Conservation (phyloP, 2,797 vertebrate species). For the Myiotriccus ornatus region DNA sequence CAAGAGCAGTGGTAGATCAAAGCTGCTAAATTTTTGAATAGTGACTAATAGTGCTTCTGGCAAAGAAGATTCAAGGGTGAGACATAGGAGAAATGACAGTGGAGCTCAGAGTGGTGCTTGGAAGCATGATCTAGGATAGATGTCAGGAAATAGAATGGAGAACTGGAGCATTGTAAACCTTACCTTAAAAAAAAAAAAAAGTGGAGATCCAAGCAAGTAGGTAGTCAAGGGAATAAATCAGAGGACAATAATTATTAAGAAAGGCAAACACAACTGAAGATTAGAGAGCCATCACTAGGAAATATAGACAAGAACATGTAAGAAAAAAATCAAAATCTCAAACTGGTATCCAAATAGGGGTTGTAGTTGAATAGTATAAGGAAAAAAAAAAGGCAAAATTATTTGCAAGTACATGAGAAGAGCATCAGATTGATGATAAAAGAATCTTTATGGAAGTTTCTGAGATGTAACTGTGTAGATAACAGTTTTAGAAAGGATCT, state of each 20-base stretch:
- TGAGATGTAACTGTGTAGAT: background rate
- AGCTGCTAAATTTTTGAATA: background rate
- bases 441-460: background rate
- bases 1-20: background rate
- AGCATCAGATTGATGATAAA: background rate
- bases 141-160: background rate
- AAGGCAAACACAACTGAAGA: background rate
- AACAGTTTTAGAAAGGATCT: background rate
- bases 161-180: background rate
- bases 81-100: background rate
- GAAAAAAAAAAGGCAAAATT: background rate
- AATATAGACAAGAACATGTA: rapidly evolving
- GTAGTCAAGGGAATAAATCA: background rate
- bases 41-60: background rate
- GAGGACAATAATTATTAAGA: background rate
- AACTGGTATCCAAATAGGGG: background rate
- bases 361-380: background rate
- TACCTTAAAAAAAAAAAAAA: background rate
- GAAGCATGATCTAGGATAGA: background rate
- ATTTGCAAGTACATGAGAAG: background rate
- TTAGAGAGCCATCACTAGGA: background rate
- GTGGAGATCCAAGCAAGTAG: background rate
- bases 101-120: background rate
- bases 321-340: background rate
- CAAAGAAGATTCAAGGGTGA: background rate